Evolutionary conservation across 2,113 vertebrate species (phyloP).

Genomic region (Leptosomus discolor): DNA sequence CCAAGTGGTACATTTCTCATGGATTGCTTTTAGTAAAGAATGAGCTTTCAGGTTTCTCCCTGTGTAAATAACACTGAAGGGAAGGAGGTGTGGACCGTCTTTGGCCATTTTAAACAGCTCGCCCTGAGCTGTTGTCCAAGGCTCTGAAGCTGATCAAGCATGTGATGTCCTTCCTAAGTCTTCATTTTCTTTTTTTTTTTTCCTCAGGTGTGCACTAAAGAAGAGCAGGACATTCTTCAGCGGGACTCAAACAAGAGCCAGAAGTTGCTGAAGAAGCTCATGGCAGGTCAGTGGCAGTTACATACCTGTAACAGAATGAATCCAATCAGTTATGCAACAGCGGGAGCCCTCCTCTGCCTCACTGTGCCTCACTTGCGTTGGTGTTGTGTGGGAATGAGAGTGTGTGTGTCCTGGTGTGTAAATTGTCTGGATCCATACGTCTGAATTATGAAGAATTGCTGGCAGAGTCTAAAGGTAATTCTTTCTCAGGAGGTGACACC

Average conservation of each 20-base stretch:
- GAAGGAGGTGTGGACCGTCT: background rate
- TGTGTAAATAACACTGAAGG: fast-evolving
- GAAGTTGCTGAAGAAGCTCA: conserved; percentile 92
- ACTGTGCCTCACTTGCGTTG: background rate
- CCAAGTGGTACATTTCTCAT: background rate
- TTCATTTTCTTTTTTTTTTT: background rate
- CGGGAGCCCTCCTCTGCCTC: background rate
- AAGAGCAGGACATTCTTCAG: conserved; percentile 92
- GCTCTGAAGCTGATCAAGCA: background rate
- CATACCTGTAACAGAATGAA: background rate
- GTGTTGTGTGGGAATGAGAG: background rate
- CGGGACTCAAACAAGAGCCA: conserved; percentile 98
- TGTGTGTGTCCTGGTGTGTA: background rate
- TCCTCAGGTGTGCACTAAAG: conserved; percentile 90
- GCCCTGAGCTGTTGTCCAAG: background rate
- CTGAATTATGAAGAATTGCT: background rate
- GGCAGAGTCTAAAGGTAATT: background rate
- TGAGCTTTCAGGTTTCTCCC: background rate
- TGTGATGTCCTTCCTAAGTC: background rate
- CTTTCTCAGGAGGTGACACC: background rate
- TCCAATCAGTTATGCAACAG: background rate
- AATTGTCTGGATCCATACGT: background rate
- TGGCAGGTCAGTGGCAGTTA: conserved; percentile 80
- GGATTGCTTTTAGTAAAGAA: background rate
- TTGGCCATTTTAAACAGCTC: background rate